Conservation (phyloP, 1,140 invertebrate genomes). For the Phymorhynchus buccinoides region DNA sequence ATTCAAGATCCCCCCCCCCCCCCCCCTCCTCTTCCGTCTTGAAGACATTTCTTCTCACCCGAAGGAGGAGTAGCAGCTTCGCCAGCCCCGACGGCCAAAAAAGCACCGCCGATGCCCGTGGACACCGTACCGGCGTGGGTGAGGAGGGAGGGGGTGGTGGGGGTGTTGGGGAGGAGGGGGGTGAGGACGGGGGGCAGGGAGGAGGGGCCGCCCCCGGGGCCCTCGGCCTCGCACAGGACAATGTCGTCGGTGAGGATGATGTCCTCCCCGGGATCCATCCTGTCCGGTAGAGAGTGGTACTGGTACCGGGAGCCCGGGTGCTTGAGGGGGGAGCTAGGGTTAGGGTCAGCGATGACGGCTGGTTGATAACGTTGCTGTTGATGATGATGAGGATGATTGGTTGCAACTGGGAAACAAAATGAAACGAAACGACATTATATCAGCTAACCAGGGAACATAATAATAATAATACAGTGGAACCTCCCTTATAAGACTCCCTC, state of each 20-base stretch:
- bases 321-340: background rate
- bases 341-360: background rate
- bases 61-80: no score
- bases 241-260: conserved; percentile 29
- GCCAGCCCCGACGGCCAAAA: background rate
- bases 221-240: background rate
- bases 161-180: background rate
- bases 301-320: background rate
- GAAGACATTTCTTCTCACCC: no score
- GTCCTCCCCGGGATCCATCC: conserved; percentile 22
- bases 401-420: no score
- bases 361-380: no score
- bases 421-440: no score
- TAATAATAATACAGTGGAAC: no score
- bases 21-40: no score
- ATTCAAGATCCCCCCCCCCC: no score
- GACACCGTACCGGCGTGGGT: background rate
- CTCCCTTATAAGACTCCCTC: no score
- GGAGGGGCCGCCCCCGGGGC: background rate
- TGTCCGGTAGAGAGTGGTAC: background rate
- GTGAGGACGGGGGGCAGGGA: background rate
- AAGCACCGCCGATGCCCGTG: background rate
- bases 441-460: background rate
- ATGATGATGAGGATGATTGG: no score
- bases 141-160: background rate